Percentiles rank a stretch among this genome's conserved stretches.
Evolutionary conservation across 2,113 vertebrate species (phyloP).

Genomic region (Ameiurus melas): DNA sequence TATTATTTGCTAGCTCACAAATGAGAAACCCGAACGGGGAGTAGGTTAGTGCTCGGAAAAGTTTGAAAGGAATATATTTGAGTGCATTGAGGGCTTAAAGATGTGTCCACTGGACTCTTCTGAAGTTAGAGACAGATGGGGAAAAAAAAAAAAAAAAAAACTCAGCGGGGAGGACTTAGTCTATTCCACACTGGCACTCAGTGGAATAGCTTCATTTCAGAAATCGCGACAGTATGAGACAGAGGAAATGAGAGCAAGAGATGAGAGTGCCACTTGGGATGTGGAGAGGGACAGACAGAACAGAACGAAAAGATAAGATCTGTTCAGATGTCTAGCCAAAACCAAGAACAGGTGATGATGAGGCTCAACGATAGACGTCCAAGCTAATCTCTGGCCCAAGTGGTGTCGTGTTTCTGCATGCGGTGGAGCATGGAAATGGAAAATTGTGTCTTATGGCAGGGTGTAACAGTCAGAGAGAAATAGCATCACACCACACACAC

Average conservation of each 20-base stretch:
- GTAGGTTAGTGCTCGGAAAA: not conserved
- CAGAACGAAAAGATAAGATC: not conserved
- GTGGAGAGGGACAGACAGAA: not conserved
- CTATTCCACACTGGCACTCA: constrained; percentile 1
- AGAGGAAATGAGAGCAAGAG: constrained; percentile 3
- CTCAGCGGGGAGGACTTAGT: not conserved
- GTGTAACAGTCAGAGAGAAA: not conserved
- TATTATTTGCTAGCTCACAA: not conserved
- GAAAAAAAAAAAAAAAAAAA: not conserved
- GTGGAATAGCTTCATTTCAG: constrained; percentile 8
- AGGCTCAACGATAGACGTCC: not conserved
- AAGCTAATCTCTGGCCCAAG: not conserved
- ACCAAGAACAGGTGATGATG: not conserved
- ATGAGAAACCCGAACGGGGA: not conserved
- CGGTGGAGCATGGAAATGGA: not conserved
- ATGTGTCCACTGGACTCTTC: not conserved
- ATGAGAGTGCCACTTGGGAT: constrained; percentile 7
- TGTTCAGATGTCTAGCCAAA: not conserved
- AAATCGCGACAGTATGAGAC: not conserved
- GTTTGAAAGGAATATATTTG: not conserved
- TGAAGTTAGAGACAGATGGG: not conserved
- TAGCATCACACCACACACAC: not conserved
- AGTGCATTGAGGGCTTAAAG: no score
- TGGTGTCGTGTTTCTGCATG: not conserved
- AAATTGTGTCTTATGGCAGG: not conserved